Conservation (phyloP, 2,113 vertebrate species). For the Podiceps cristatus region DNA sequence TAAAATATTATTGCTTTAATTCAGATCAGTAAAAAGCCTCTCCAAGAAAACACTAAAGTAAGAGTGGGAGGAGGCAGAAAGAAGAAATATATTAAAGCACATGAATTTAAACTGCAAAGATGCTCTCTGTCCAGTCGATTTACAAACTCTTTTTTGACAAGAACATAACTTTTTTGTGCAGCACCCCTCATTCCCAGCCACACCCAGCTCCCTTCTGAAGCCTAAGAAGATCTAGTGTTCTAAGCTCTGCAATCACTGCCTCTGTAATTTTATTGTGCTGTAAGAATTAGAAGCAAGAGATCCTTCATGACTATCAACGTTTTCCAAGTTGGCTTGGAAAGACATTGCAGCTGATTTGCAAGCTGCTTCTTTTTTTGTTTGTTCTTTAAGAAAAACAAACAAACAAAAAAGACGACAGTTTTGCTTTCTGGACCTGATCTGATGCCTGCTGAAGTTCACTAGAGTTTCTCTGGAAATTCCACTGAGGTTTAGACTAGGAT, state of each 20-base stretch:
- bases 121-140: background rate
- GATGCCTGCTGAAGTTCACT: background rate
- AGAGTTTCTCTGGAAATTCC: background rate
- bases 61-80: background rate
- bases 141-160: background rate
- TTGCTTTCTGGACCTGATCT: background rate
- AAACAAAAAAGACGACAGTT: background rate
- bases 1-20: constrained; percentile 42
- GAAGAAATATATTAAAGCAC: background rate
- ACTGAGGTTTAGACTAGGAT: background rate
- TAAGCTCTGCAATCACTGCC: background rate
- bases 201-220: background rate
- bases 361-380: background rate
- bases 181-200: background rate
- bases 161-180: background rate
- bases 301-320: background rate
- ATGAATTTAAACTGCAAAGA: background rate
- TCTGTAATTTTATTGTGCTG: background rate
- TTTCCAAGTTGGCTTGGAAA: background rate
- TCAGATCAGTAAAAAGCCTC: constrained; percentile 2
- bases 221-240: background rate
- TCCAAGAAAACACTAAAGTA: background rate
- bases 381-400: background rate
- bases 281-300: background rate
- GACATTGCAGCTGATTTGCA: background rate